These are phyloP conservation scores for Leptothorax acervorum DNA, from an alignment of 2,888 invertebrate species.

Conservation along the genomic window DNA sequence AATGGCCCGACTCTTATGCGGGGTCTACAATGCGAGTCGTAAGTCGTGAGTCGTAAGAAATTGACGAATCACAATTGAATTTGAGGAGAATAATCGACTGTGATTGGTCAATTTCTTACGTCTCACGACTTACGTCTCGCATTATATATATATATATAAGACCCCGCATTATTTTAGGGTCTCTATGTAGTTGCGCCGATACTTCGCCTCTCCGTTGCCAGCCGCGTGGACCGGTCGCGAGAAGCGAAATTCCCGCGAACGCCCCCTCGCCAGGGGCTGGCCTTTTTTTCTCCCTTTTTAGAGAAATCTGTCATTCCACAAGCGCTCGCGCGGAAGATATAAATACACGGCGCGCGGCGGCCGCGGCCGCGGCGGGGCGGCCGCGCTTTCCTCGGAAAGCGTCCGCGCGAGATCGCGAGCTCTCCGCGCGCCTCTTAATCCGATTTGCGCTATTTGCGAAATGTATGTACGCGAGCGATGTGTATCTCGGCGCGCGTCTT, in stretches of 20 bases:
- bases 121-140: no score
- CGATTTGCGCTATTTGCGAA: conserved; percentile 19
- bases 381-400: conserved; percentile 16
- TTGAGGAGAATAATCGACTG: no score
- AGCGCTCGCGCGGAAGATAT: conserved; percentile 40
- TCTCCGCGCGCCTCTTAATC: conserved; percentile 4
- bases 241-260: conserved; percentile 12
- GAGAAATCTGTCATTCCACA: conserved; percentile 43
- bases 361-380: background rate
- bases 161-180: no score
- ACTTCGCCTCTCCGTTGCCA: background rate
- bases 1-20: no score
- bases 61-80: no score
- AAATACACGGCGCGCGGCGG: conserved; percentile 11
- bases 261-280: background rate
- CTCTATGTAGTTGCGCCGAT: no score
- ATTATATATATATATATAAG: no score
- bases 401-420: background rate
- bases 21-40: no score
- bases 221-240: background rate
- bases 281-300: conserved; percentile 14
- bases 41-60: no score
- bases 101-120: no score
- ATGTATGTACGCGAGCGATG: background rate
- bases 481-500: conserved; percentile 7